Base-by-base conservation (phyloP, 2,113 vertebrate species). In the Calidris pugnax region DNA sequence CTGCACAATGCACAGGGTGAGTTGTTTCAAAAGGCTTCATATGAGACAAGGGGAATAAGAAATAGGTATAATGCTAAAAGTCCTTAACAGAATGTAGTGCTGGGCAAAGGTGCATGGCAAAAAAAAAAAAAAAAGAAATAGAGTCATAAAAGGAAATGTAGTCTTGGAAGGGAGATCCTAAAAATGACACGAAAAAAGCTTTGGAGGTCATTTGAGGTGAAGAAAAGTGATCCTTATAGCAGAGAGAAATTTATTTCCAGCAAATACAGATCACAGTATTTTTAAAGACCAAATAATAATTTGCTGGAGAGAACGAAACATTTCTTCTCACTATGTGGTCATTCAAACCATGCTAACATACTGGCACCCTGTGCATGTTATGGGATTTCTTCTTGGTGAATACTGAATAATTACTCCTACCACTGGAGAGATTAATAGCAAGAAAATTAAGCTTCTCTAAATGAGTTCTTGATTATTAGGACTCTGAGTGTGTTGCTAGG, bases 371-470 rank as follows among this genome's bases (percentile, higher is more conserved):
- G 71, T 76, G 75, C 87, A 89, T 71, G 87, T 91, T 91, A 94
- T 76, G 86, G 90, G 93, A 94, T 92, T 95, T 67, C 89, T 92
- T 90, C 73, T 92, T 92, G 89, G 74, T 89, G 79, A 87, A 83
- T 75, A 82, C 64, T 64, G 86, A 92, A 95, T 96, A 90, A 95
- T 95, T 96, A 92, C 87, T 90, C 77, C 84, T 89, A 68, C 93
- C 92, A 83, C 93, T 77, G 91, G 89, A 72, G 93, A 95, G 95
- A 95, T 96, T 93, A 96, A 97, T 95, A 72, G 92, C 83, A 89
- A 66, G 67, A 93, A 95, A 97, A 95, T 95, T 95, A 96, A 97
- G 88, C 90, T 93, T 82, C 80, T 95, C 53, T 93, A 90, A 96
- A 87, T 15, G 33, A 83, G 90, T 67, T 96, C 89, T 89, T 96